Evolutionary conservation across 2,888 invertebrate genomes (phyloP), one percentile per base, ranked within the genome.

Genomic region (Urechis unicinctus): DNA sequence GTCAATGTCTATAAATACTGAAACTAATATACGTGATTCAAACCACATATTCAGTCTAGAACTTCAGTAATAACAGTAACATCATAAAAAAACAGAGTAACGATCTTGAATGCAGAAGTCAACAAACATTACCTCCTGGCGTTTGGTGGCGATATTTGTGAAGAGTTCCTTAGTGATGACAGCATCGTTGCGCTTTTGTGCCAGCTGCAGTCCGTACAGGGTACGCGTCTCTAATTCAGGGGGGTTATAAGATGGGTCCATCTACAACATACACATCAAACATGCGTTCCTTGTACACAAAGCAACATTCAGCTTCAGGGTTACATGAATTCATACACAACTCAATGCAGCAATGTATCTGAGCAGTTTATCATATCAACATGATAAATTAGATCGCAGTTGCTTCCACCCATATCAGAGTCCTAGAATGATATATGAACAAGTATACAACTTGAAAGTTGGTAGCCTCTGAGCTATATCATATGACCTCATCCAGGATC

Each of bases 111-210:
- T 36, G 36, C 9, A 36, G 17, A 36, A 9, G 17, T 17, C 9
- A 49, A 13, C 22, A 30, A n/a, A 49, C 72, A 9, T 63, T 63
- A 82, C 82, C 54, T 86, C 85, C 55, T 83, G 85, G 50, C 82
- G 82, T 0, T 88, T 85, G 1, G 82, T 78, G 0, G 93, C 93
- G 48, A 95, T 74, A 74, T 94, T 93, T 3, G 81, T 78, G 74
- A 97, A 94, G 0, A 92, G 78, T 0, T 84, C 82, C 1, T 83
- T 79, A 60, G 89, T 85, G 62, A 98, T 91, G 42, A 84, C 80
- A 0, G 88, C 91, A 77, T 94, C 88, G 77, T 98, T 98, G 42
- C 95, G 83, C 71, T 85, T 87, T 77, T 94, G 94, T 69, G 91
- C 88, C 74, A 94, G 76, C 3, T 87, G 87, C 44, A 94, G 78